phyloP scores from a whole-genome alignment of 2,113 vertebrate genomes.

The Pica pica region DNA sequence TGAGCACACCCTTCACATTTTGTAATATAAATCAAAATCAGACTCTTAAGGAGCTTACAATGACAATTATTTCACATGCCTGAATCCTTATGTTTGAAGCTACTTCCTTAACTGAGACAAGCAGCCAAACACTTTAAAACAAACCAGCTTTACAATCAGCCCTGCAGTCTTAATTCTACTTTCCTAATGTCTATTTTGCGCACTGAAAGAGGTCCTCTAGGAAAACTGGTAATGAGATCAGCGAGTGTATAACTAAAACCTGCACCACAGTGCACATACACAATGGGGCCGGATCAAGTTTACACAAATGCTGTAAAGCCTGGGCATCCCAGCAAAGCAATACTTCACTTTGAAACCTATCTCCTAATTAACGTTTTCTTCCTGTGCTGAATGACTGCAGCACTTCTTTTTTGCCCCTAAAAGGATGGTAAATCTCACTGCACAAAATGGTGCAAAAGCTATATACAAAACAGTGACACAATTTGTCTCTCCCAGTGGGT shows the following conservation, averaged over 20 bases:
- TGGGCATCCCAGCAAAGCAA: neutral
- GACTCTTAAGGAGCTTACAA: neutral
- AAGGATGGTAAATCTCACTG: fast-evolving
- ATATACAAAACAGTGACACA: neutral
- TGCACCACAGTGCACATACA: neutral
- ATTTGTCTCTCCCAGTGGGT: fast-evolving
- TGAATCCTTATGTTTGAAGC: neutral
- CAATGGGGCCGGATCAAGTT: neutral
- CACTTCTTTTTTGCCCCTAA: neutral
- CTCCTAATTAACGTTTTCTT: neutral
- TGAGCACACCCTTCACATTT: neutral
- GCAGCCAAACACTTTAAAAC: neutral
- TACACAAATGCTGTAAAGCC: neutral
- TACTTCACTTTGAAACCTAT: neutral
- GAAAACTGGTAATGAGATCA: neutral
- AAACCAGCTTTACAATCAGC: neutral
- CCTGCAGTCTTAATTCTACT: neutral
- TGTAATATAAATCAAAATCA: neutral
- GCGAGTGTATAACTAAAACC: neutral
- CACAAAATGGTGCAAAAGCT: neutral
- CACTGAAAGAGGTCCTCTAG: neutral
- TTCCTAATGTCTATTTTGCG: neutral
- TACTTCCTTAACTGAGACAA: neutral
- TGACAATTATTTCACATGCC: neutral
- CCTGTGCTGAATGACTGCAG: neutral